These are phyloP conservation scores for Aphyosemion australe DNA, from an alignment of 2,113 vertebrate species.

Conservation along the genomic window DNA sequence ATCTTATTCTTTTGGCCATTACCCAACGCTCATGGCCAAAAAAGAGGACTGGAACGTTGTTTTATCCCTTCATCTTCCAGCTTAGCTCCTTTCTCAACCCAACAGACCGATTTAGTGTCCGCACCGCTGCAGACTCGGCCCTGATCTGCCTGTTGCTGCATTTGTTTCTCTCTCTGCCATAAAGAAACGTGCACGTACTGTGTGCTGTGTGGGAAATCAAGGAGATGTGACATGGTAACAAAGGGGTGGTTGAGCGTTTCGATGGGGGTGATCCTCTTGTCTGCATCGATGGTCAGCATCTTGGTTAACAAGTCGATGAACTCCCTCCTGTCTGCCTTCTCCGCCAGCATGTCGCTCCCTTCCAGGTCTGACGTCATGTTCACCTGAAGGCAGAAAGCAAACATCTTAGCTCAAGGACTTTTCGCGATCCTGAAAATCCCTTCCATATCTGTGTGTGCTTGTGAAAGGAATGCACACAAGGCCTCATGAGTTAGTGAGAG, in stretches of 20 bases:
- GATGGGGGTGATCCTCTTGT: conserved; percentile 97
- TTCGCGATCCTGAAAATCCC: conserved; percentile 24
- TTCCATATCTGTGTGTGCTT: conserved; percentile 27
- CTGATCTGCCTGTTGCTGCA: too few relatives aligned
- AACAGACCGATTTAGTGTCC: too few relatives aligned
- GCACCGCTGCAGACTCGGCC: too few relatives aligned
- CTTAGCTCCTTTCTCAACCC: too few relatives aligned
- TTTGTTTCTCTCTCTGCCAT: too few relatives aligned
- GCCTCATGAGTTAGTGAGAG: conserved; percentile 54
- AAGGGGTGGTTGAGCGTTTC: conserved; percentile 98
- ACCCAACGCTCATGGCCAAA: too few relatives aligned
- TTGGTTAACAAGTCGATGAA: conserved; percentile 98
- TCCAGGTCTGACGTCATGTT: conserved; percentile 97
- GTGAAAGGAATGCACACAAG: conserved; percentile 41
- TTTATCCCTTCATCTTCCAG: too few relatives aligned
- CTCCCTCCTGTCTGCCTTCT: conserved; percentile 96
- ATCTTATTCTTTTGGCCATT: too few relatives aligned
- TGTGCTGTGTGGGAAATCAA: conserved; percentile 97
- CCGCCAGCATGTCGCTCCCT: conserved; percentile 95
- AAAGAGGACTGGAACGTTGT: too few relatives aligned
- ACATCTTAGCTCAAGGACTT: conserved; percentile 15
- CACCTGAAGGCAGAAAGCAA: conserved; percentile 81
- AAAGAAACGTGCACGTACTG: conserved; percentile 81
- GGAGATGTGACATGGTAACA: conserved; percentile 95
- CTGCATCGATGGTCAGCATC: conserved; percentile 98